Percentiles rank a stretch among this genome's conserved stretches.
Conservation (phyloP, 2,797 vertebrate genomes). For the Catostomus latipinnis region DNA sequence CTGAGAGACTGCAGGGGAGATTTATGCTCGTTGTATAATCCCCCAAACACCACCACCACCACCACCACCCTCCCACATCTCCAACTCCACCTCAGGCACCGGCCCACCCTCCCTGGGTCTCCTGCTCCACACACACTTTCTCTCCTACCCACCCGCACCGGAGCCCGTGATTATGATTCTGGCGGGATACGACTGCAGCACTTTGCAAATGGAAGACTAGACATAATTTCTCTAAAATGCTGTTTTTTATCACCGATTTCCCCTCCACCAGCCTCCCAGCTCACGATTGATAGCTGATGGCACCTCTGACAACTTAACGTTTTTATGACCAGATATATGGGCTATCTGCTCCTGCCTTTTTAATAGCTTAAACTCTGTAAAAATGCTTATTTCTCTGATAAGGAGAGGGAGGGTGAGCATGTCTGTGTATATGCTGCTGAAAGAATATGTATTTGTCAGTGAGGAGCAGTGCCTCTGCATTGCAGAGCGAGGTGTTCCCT, state of each 20-base stretch:
- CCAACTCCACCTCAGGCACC: constrained; percentile 58
- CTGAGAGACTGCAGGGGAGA: constrained; percentile 77
- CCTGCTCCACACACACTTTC: constrained; percentile 64
- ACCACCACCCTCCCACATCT: constrained; percentile 58
- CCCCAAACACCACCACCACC: constrained; percentile 57
- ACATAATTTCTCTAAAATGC: constrained; percentile 96
- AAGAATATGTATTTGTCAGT: constrained; percentile 68
- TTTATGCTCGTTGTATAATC: constrained; percentile 85
- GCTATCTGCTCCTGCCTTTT: constrained; percentile 86
- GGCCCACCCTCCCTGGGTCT: constrained; percentile 73
- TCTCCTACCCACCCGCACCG: constrained; percentile 67
- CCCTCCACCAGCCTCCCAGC: constrained; percentile 88
- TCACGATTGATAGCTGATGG: constrained; percentile 88
- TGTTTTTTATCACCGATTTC: constrained; percentile 95
- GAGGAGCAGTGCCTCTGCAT: constrained; percentile 71
- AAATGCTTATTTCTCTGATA: constrained; percentile 90
- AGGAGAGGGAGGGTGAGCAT: constrained; percentile 78
- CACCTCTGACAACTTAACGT: constrained; percentile 89
- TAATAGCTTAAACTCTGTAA: constrained; percentile 89
- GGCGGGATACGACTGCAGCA: constrained; percentile 91
- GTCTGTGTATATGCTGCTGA: constrained; percentile 73
- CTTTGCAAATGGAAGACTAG: constrained; percentile 90
- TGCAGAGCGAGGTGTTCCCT: constrained; percentile 69
- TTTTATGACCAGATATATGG: constrained; percentile 91
- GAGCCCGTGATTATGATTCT: constrained; percentile 91